Evolutionary conservation across 1,140 invertebrate species (phyloP).

Genomic region (Procambarus virginalis): DNA sequence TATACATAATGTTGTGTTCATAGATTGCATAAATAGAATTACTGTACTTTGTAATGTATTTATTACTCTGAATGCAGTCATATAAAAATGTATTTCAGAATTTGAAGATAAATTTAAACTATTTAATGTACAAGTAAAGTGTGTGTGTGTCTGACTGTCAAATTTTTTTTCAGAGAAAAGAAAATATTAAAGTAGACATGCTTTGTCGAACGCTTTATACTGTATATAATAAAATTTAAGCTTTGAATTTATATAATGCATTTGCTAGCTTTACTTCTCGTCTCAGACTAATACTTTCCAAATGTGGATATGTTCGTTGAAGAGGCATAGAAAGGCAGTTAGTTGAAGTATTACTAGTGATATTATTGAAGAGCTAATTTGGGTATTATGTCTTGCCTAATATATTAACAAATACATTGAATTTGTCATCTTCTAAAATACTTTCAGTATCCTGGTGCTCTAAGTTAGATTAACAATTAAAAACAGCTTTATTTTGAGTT

Average conservation of each 20-base stretch:
- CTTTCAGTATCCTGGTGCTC: not conserved
- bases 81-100: constrained; percentile 26
- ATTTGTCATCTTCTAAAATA: not conserved
- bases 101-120: constrained; percentile 2
- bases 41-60: not conserved
- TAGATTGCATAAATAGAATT: constrained; percentile 9
- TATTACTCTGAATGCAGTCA: constrained; percentile 11
- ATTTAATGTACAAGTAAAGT: constrained; percentile 10
- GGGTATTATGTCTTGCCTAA: not conserved
- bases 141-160: constrained; percentile 22
- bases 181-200: not conserved
- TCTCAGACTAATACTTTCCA: not conserved
- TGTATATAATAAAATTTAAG: not conserved
- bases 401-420: not conserved
- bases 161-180: not conserved
- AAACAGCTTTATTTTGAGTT: not conserved
- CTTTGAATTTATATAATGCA: not conserved
- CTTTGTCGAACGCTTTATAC: not conserved
- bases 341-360: not conserved
- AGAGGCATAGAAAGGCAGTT: not conserved
- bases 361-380: not conserved
- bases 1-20: constrained; percentile 14
- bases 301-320: not conserved
- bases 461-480: not conserved
- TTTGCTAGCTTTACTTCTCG: not conserved